Percentiles rank a stretch among this genome's conserved stretches.
Evolutionary conservation across 2,113 vertebrate species (phyloP).

Genomic region (Chlorodrepanis virens): DNA sequence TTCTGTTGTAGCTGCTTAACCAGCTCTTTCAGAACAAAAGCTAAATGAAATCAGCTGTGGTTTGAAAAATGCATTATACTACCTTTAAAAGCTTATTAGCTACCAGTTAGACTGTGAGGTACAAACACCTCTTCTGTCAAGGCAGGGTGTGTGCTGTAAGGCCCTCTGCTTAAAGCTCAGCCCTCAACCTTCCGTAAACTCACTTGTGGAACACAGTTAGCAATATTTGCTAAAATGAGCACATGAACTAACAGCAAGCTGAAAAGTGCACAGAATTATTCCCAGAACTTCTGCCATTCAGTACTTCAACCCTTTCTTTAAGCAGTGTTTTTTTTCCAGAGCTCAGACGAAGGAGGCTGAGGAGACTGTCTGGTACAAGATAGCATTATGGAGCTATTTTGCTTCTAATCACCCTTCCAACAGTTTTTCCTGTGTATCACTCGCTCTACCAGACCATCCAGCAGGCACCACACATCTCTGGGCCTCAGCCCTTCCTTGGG

Average conservation of each 20-base stretch:
- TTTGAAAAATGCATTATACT: not conserved
- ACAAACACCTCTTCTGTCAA: not conserved
- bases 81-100: not conserved
- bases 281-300: not conserved
- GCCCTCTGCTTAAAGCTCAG: not conserved
- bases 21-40: not conserved
- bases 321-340: not conserved
- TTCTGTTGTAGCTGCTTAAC: not conserved
- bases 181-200: not conserved
- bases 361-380: not conserved
- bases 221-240: not conserved
- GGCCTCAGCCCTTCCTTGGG: not conserved
- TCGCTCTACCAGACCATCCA: not conserved
- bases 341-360: not conserved
- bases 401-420: not conserved
- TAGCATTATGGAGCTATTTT: not conserved
- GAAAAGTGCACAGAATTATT: not conserved
- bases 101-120: not conserved
- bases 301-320: not conserved
- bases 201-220: not conserved
- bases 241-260: not conserved
- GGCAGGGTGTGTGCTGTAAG: not conserved
- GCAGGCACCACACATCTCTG: not conserved
- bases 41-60: not conserved
- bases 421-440: not conserved